Conservation (phyloP, 37 sponge, comb jelly and placozoan genomes). For the Haliclona indistincta region DNA sequence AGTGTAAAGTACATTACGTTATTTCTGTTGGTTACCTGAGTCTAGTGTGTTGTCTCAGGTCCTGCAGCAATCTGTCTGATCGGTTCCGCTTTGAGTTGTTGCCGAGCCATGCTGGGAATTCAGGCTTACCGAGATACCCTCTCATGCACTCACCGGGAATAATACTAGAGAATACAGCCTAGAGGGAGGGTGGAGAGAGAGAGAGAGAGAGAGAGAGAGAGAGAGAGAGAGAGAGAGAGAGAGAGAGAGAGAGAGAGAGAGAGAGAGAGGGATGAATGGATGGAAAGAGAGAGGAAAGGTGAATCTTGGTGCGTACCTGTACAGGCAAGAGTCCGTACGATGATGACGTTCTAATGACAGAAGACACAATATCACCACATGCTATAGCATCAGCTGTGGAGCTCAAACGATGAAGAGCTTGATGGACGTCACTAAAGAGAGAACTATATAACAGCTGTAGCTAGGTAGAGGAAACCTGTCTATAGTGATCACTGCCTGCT, state of each 20-base stretch:
- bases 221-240: too few relatives aligned
- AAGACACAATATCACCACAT: constrained; percentile 81
- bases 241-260: not conserved
- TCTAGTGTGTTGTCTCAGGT: constrained; percentile 75
- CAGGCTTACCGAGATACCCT: constrained; percentile 62
- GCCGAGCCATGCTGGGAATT: constrained; percentile 95
- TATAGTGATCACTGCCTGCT: too few relatives aligned
- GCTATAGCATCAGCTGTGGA: constrained; percentile 86
- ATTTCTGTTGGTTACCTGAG: constrained; percentile 45
- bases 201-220: not conserved
- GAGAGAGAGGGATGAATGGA: too few relatives aligned
- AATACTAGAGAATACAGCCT: constrained; percentile 88
- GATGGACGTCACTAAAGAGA: too few relatives aligned
- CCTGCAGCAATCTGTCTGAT: constrained; percentile 57
- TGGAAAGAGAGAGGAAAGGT: not conserved
- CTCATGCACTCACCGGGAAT: constrained; percentile 82
- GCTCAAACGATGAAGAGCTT: too few relatives aligned
- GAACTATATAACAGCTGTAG: not conserved
- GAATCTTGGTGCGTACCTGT: constrained; percentile 39
- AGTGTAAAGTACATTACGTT: too few relatives aligned
- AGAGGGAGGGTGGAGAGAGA: not conserved
- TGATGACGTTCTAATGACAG: constrained; percentile 46
- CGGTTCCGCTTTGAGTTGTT: constrained; percentile 78
- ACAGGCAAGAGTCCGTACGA: constrained; percentile 80
- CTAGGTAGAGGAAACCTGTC: not conserved